Base-by-base conservation (phyloP, 2,888 invertebrate genomes). In the Dilophus febrilis region DNA sequence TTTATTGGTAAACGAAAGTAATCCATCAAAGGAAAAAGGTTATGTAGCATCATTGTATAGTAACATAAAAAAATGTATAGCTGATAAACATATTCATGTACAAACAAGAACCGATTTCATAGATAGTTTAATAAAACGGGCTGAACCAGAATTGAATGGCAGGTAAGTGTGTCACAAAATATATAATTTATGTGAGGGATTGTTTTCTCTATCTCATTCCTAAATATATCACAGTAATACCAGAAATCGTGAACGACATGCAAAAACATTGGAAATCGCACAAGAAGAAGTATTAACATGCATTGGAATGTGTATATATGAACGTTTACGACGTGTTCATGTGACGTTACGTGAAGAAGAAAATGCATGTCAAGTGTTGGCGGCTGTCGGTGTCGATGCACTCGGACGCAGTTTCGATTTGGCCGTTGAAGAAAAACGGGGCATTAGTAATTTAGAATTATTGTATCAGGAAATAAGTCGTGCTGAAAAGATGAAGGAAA, bases 201-300 rank as follows among this genome's bases (percentile, higher is more conserved):
- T 28, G 8, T 28, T 28, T 28, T 28, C 11, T 10, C 11, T 28
- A 28, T 10, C 7, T 28, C 11, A 11, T 10, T n/a, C n/a, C n/a
- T n/a, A n/a, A n/a, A n/a, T n/a, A n/a, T 37, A 22, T 45, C 44
- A 12, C 5, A 64, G 59, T 48, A 59, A 58, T 51, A 61, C 56
- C 26, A 80, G 82, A 55, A 76, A 83, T 49, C 71, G 91, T 45
- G 92, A 92, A 60, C 72, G 92, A 41, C 92, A 94, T 59, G 92
- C 92, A 7, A 92, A 92, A 65, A 92, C 92, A n/a, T 64, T 94
- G 51, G 92, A 92, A 67, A 88, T 91, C 47, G 92, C 92, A 50
- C 92, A 94, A 64, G 91, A 92, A 64, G 92, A 94, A 66, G 91
- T 94, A 41, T 68, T 94, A 47, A 91, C 90, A 10, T 94, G 92